A percentile compares a stretch with the other conserved stretches of the same genome.
Evolutionary conservation across 2,113 vertebrate species (phyloP).

Genomic region (Oriolus oriolus): DNA sequence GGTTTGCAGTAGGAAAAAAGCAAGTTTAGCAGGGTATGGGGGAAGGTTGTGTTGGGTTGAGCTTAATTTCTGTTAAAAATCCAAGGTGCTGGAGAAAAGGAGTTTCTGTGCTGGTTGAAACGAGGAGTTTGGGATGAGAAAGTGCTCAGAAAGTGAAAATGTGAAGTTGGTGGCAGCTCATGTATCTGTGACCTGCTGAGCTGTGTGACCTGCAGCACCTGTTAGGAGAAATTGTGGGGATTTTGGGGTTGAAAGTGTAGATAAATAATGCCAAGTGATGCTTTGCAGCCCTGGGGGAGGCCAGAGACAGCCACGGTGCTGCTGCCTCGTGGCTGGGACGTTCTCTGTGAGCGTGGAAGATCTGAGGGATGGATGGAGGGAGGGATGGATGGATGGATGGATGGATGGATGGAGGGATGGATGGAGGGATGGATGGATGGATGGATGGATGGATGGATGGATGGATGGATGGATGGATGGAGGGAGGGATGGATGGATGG

Average conservation of each 20-base stretch:
- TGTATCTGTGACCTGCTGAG: background rate
- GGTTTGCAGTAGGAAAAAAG: background rate
- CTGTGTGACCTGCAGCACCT: background rate
- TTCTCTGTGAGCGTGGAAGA: background rate
- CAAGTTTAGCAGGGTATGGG: background rate
- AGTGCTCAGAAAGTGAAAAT: background rate
- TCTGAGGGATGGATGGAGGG: background rate
- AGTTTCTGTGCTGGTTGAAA: background rate
- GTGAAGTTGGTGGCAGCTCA: background rate
- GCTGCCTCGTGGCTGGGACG: background rate
- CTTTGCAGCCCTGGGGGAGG: background rate
- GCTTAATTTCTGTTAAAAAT: background rate
- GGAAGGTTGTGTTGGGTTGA: background rate
- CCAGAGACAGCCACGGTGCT: rapidly evolving
- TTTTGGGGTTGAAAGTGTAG: rapidly evolving
- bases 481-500: background rate
- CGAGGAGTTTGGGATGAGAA: background rate
- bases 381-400: background rate
- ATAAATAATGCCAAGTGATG: background rate
- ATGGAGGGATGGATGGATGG: background rate
- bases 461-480: background rate
- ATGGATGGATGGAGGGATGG: background rate
- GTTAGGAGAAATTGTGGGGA: rapidly evolving
- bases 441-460: background rate
- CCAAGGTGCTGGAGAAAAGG: background rate